Evolutionary conservation across 2,797 vertebrate genomes (phyloP).

Genomic region (Falco columbarius): DNA sequence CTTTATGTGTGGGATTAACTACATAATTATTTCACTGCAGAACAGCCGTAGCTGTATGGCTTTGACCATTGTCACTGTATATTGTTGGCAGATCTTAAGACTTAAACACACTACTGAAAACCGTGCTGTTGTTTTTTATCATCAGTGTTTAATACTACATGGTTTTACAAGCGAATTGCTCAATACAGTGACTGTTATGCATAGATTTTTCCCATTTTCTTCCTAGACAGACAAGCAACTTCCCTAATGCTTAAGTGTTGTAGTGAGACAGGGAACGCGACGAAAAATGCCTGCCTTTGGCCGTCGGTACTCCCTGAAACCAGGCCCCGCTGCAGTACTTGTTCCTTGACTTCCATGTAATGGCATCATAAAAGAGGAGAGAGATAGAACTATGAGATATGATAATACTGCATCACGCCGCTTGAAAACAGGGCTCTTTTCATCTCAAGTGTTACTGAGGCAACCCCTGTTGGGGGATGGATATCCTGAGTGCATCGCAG

Average conservation of each 20-base stretch:
- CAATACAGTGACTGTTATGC: background rate
- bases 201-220: background rate
- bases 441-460: background rate
- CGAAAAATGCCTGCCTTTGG: background rate
- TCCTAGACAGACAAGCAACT: background rate
- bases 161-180: background rate
- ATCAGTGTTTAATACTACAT: background rate
- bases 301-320: background rate
- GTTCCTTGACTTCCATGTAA: background rate
- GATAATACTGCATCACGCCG: background rate
- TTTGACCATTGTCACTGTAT: background rate
- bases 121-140: background rate
- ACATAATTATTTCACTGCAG: background rate
- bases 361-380: background rate
- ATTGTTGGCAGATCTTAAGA: background rate
- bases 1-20: background rate
- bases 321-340: background rate
- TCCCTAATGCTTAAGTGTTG: background rate
- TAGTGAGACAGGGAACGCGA: background rate
- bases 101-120: background rate
- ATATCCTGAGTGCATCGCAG: background rate
- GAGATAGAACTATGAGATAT: background rate
- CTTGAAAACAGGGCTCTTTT: background rate
- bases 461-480: background rate
- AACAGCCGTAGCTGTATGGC: background rate